Evolutionary conservation across 2,797 vertebrate genomes (phyloP).

Genomic region (Phoeniculus purpureus): DNA sequence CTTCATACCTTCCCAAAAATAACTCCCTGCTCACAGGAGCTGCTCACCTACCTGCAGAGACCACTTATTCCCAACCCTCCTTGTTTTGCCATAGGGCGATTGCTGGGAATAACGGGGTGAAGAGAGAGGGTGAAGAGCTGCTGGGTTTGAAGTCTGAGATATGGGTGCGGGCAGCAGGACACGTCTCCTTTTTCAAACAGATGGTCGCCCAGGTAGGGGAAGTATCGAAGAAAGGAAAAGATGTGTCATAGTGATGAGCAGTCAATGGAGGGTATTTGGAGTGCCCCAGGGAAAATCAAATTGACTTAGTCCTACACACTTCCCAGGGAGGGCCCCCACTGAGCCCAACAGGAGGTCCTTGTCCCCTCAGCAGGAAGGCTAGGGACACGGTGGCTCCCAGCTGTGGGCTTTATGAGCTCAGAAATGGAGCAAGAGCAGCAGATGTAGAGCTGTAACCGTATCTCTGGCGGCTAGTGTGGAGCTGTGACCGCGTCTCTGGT

Average conservation of each 20-base stretch:
- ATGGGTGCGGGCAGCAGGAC: neutral
- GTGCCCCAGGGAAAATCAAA: neutral
- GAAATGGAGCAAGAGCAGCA: fast-evolving
- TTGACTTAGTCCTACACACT: neutral
- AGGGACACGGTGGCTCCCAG: neutral
- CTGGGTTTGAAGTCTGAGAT: neutral
- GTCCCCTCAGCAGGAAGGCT: neutral
- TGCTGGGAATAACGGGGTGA: neutral
- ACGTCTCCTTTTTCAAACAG: neutral
- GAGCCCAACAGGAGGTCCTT: neutral
- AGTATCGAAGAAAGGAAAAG: neutral
- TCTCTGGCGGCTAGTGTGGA: neutral
- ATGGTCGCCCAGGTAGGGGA: fast-evolving
- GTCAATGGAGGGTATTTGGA: neutral
- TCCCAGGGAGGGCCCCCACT: neutral
- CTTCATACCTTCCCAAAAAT: conserved; percentile 36
- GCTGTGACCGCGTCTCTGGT: too few relatives aligned
- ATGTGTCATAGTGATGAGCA: neutral
- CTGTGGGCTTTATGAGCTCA: neutral
- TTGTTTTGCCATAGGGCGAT: neutral
- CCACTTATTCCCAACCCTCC: neutral
- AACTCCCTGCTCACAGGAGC: neutral
- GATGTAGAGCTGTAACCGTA: neutral
- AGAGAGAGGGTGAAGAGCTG: neutral
- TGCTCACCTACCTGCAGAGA: neutral